phyloP scores from a whole-genome alignment of 2,113 vertebrate genomes.

The Cavia porcellus region DNA sequence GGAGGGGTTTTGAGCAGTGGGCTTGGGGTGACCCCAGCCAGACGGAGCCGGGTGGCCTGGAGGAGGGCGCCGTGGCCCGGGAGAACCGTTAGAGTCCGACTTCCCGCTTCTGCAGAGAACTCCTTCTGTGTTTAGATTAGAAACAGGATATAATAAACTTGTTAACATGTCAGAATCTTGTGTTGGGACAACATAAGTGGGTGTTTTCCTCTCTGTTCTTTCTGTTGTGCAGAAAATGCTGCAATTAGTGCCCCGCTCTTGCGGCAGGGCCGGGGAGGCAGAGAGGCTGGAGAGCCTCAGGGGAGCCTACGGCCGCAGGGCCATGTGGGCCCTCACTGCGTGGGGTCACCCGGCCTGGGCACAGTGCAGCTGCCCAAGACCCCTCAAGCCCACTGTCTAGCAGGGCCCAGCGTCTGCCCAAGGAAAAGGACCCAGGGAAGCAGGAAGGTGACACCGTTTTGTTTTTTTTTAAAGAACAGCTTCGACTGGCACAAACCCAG shows the following conservation, averaged over 20 bases:
- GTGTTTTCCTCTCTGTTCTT: constrained; percentile 61
- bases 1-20: not conserved
- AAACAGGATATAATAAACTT: constrained; percentile 79
- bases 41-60: not conserved
- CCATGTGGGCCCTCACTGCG: accelerated
- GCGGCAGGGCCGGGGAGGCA: constrained; percentile 52
- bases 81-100: constrained; percentile 33
- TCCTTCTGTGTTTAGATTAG: constrained; percentile 75
- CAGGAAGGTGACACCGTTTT: not conserved
- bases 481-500: constrained; percentile 1
- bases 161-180: constrained; percentile 75
- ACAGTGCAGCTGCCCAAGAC: accelerated
- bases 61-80: not conserved
- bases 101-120: constrained; percentile 61
- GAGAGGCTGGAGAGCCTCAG: not conserved
- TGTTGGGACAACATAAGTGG: constrained; percentile 65
- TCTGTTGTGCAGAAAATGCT: constrained; percentile 62
- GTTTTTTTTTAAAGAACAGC: constrained; percentile 16
- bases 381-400: not conserved
- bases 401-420: not conserved
- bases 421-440: not conserved
- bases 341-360: not conserved
- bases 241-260: constrained; percentile 59
- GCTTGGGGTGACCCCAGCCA: not conserved
- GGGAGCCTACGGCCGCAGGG: not conserved